Evolutionary conservation across 1,140 invertebrate species (phyloP), one percentile per base, ranked within the genome.

Genomic region (Leptoteleia sp.): DNA sequence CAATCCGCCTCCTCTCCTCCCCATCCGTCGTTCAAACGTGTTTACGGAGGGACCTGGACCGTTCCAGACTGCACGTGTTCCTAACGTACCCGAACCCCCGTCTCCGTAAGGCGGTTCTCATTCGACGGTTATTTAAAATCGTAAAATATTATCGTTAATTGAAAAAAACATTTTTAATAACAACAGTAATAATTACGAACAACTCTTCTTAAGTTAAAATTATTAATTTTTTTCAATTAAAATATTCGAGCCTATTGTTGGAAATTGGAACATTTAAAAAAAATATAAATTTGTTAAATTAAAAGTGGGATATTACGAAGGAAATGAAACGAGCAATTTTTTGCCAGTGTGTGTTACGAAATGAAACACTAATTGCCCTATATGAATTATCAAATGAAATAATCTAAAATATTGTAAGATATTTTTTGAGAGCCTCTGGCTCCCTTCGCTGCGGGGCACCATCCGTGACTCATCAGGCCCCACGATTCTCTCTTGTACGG

Each of bases 31-130:
- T 80, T 75, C 76, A 75, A 80, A 80, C 78, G 62, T 76, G 72
- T 80, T 80, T 76, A 80, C 76, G 59, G 72, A 77, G 78, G 78
- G 73, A 78, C 80, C 82, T 87, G 86, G 84, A 85, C 86, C 83
- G 86, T 87, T 87, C 84, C 82, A 86, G 86, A 87, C 86, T 88
- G 87, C 88, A 89, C 88, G 88, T 89, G 88, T 89, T 89, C 84
- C 83, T 88, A 87, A 89, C 85, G 88, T 89, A 88, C 81, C 84
- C 82, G 81, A 86, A 88, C 83, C 84, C 84, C 80, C 83, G 81
- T 73, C 80, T 81, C 80, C 62, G 65, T 70, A 45, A 80, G 59
- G 52, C 47, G 88, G 86, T 88, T 89, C 88, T 89, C 87, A 89
- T 70, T 65, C 71, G 15, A 59, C 15, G 11, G 5, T 38, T 4